phyloP scores from a whole-genome alignment of 2,888 invertebrate species.

The Caenorhabditis sp. region DNA sequence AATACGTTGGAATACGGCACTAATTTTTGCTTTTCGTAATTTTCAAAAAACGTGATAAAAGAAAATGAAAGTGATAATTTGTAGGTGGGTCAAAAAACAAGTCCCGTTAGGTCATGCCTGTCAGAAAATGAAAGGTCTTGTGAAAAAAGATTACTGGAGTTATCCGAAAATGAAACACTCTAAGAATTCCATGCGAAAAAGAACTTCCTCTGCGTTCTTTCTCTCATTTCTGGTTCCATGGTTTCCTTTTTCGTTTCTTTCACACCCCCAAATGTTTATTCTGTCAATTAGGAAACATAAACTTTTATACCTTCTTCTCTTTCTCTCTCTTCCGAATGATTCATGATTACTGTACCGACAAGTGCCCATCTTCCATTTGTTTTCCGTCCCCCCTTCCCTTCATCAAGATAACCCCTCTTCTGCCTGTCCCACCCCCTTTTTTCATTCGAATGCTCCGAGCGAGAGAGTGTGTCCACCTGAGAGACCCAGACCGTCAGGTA shows the following conservation, averaged over 20 bases:
- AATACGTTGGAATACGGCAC: too few species aligned
- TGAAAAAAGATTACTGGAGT: too few species aligned
- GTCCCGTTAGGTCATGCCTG: too few species aligned
- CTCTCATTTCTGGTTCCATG: too few species aligned
- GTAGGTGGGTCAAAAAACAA: too few species aligned
- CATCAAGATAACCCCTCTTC: conserved; percentile 33
- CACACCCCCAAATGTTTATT: conserved; percentile 24
- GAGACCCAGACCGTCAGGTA: conserved; percentile 42
- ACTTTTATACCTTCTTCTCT: conserved; percentile 11
- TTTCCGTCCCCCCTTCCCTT: conserved; percentile 10
- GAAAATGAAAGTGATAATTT: too few species aligned
- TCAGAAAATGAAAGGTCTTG: too few species aligned
- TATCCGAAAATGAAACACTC: too few species aligned
- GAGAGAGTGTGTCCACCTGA: conserved; percentile 12
- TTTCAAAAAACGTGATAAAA: too few species aligned
- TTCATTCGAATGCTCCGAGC: conserved; percentile 19
- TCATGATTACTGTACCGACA: conserved; percentile 27
- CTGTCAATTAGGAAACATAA: conserved; percentile 25
- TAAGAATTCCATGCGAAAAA: too few species aligned
- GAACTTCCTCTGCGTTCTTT: too few species aligned
- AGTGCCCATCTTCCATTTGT: conserved; percentile 10
- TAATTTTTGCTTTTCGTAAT: too few species aligned
- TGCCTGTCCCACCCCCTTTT: neutral
- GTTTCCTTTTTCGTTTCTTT: neutral
- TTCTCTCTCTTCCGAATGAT: conserved; percentile 21